Evolutionary conservation across 2,797 vertebrate genomes (phyloP), one percentile per base, ranked within the genome.

Genomic region (Neosalanx taihuensis): DNA sequence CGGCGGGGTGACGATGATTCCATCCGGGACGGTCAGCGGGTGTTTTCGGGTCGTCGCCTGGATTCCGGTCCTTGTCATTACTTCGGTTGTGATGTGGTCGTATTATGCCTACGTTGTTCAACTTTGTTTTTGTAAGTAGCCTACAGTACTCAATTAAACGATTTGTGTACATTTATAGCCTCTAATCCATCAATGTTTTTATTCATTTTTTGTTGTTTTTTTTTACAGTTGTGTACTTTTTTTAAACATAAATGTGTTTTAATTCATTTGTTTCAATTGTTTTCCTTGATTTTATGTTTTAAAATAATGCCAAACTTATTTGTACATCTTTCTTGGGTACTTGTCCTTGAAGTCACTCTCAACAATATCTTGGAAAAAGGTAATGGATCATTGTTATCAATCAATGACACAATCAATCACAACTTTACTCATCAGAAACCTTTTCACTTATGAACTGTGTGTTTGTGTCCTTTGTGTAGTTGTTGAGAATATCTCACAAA

Each of bases 31-130:
- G 5, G 57, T 89, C 66, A 81, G 88, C 69, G 81, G 88, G 78
- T 93, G 91, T 71, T 89, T 90, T 84, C 88, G 90, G 23, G 79
- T 89, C 26, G 75, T 94, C 26, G 85, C 89, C 72, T 94, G 93
- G 92, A 78, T 93, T 76, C 93, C 94, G 5, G 93, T 94, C 53
- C 82, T 92, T 30, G 80, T 94, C 75, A 90, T 94, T 78, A 74
- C 86, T 61, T 80, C 91, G 63, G 90, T 94, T 57, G 88, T 91
- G 69, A 89, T 92, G 70, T 94, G 94, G 94, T 94, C 94, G 72
- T 94, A 94, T 84, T 94, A 94, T 83, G 93, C 91, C 71, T 94
- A 94, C 81, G 93, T 94, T 69, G 90, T 92, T 79, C 92, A 93
- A 86, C 91, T 94, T 78, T 94, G 94, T 74, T 76, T 94, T 64